These are phyloP conservation scores for Campaea margaritaria DNA, from an alignment of 2,888 invertebrate species.

Conservation along the genomic window DNA sequence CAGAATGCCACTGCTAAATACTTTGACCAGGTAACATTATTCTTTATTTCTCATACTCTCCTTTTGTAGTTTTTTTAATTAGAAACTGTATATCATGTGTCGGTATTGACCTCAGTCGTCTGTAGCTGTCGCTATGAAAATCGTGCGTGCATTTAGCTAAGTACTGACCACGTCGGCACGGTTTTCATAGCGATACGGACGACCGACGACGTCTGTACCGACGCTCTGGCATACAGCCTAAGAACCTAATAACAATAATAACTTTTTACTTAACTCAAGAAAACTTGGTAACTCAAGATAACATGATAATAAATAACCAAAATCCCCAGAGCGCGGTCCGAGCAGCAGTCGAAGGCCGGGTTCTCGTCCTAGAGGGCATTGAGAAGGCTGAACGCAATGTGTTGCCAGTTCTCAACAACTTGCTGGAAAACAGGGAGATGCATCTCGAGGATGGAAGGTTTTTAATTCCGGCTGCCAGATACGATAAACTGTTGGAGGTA, in stretches of 20 bases:
- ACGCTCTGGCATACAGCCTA: too few species aligned
- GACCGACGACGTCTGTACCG: too few species aligned
- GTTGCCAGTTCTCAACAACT: constrained; percentile 97
- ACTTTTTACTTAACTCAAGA: too few species aligned
- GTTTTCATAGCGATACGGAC: too few species aligned
- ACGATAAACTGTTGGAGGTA: constrained; percentile 94
- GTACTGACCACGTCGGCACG: too few species aligned
- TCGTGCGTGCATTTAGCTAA: too few species aligned
- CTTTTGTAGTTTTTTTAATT: neutral
- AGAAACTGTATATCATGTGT: neutral
- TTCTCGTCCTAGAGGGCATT: constrained; percentile 96
- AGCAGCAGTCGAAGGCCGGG: constrained; percentile 94
- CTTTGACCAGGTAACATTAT: constrained; percentile 92
- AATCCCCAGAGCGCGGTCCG: constrained; percentile 93
- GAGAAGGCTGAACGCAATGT: constrained; percentile 99
- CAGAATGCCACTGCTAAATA: constrained; percentile 94
- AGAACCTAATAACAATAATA: too few species aligned
- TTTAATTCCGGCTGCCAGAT: constrained; percentile 94
- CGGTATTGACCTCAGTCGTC: too few species aligned
- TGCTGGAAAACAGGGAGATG: constrained; percentile 99
- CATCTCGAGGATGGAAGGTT: constrained; percentile 98
- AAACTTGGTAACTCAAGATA: too few species aligned
- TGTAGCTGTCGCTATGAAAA: too few species aligned
- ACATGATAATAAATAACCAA: too few species aligned
- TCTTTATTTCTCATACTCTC: neutral